Evolutionary conservation across 2,113 vertebrate species (phyloP).

Genomic region (Erythrolamprus reginae): DNA sequence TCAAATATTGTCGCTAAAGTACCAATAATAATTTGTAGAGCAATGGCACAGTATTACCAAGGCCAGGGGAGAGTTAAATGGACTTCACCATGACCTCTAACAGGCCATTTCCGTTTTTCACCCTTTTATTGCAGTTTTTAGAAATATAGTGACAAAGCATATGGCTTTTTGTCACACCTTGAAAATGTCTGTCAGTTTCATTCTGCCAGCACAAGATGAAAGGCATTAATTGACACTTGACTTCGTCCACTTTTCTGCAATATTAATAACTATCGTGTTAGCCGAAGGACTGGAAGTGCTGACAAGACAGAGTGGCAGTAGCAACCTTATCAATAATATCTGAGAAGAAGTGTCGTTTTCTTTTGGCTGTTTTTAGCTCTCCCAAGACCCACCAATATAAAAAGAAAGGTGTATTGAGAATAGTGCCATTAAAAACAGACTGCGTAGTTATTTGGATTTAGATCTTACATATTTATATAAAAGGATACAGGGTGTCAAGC

Average conservation of each 20-base stretch:
- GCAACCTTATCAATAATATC: constrained; percentile 16
- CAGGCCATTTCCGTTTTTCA: not conserved
- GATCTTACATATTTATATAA: not conserved
- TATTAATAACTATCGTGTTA: constrained; percentile 38
- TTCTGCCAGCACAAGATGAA: constrained; percentile 29
- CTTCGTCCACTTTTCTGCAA: constrained; percentile 27
- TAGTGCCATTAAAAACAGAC: not conserved
- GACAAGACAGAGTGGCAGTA: constrained; percentile 24
- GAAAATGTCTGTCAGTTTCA: constrained; percentile 25
- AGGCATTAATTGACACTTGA: constrained; percentile 18
- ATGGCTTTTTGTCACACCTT: constrained; percentile 33
- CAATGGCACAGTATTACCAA: constrained; percentile 5
- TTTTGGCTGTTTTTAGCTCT: not conserved
- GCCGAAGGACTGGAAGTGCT: constrained; percentile 28
- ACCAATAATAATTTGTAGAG: constrained; percentile 24
- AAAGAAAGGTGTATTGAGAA: not conserved
- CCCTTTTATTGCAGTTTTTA: constrained; percentile 9
- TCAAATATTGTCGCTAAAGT: not conserved
- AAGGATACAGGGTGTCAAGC: not conserved
- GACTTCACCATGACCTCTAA: constrained; percentile 2
- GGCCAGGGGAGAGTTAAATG: not conserved
- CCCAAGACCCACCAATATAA: not conserved
- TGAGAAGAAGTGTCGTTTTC: not conserved
- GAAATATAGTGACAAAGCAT: constrained; percentile 16
- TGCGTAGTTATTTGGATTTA: not conserved